Base-by-base conservation (phyloP, 1,140 invertebrate species). In the Stenopsyche tienmushanensis region DNA sequence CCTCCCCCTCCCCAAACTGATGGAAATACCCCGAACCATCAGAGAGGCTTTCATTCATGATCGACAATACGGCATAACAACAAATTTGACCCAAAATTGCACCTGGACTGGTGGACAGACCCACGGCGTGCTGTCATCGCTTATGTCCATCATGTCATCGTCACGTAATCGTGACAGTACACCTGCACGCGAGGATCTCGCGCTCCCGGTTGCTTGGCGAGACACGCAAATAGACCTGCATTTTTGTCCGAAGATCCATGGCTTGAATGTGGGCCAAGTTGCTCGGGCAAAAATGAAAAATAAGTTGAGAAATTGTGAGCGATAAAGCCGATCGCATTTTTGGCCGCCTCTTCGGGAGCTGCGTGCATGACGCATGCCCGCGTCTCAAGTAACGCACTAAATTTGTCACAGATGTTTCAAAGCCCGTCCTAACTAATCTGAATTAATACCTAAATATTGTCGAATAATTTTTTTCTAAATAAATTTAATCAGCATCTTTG, bases 231-330 rank as follows among this genome's bases (percentile, higher is more conserved):
- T 54, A 54, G 52, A n/a, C 23, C 9, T 29, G 52, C 21, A 24
- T n/a, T n/a, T n/a, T n/a, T 23, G n/a, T 13, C 23, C n/a, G 1
- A 9, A 8, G 5, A 13, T 25, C 23, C 3, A 8, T 25, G 52
- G n/a, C 15, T 54, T 54, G 52, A 54, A 54, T 34, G 52, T 54
- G 52, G 52, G 52, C 52, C 52, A 54, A 54, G 25, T 54, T 25
- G 52, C 21, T 25, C 52, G 25, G 21, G 15, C 24, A 18, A 54
- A 54, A 34, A 10, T 54, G 52, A 54, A 54, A 52, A 54, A 54
- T 54, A 54, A 54, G 26, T 34, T 34, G 49, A 24, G 49, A 52
- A 52, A 52, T 44, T 44, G n/a, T 17, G 41, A 3, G 3, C 13
- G 41, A 17, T 15, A 13, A 44, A 3, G n/a, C n/a, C 45, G 18